A percentile compares a stretch with the other conserved stretches of the same genome.
These are phyloP conservation scores for Mirza zaza DNA, from an alignment of 2,113 vertebrate species.

Conservation along the genomic window DNA sequence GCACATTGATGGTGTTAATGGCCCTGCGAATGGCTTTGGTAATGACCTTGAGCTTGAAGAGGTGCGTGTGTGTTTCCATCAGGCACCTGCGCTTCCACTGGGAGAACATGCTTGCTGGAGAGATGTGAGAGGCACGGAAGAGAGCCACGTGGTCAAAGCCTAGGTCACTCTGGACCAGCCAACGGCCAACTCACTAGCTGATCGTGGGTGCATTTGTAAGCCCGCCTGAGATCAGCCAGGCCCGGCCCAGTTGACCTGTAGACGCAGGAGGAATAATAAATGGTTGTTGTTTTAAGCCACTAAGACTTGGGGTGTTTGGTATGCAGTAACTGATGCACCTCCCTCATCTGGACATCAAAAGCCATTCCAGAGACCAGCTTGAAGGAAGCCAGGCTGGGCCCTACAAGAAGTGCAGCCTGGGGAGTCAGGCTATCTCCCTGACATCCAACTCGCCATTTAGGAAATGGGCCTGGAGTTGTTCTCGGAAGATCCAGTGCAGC, in stretches of 20 bases:
- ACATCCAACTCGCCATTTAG: not conserved
- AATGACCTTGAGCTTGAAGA: not conserved
- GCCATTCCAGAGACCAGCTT: not conserved
- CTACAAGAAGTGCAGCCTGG: not conserved
- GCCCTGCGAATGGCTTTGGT: not conserved
- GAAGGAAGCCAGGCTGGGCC: not conserved
- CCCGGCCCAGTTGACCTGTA: not conserved
- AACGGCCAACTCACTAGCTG: rapidly evolving
- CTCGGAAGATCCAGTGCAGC: not conserved
- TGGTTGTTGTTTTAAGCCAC: not conserved
- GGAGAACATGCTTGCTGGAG: not conserved
- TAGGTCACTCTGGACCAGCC: not conserved
- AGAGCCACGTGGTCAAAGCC: not conserved
- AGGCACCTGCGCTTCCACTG: too few relatives aligned
- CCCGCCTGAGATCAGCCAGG: not conserved
- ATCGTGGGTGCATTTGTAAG: not conserved
- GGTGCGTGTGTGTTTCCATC: not conserved
- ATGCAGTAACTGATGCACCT: not conserved
- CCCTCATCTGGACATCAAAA: not conserved
- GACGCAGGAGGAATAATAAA: not conserved
- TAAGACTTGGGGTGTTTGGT: not conserved
- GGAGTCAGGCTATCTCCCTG: not conserved
- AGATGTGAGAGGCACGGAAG: not conserved
- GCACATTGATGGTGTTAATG: not conserved
- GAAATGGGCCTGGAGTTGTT: not conserved